Evolutionary conservation across 1,140 invertebrate species (phyloP), one percentile per base, ranked within the genome.

Genomic region (Drosophila nigromelanica): DNA sequence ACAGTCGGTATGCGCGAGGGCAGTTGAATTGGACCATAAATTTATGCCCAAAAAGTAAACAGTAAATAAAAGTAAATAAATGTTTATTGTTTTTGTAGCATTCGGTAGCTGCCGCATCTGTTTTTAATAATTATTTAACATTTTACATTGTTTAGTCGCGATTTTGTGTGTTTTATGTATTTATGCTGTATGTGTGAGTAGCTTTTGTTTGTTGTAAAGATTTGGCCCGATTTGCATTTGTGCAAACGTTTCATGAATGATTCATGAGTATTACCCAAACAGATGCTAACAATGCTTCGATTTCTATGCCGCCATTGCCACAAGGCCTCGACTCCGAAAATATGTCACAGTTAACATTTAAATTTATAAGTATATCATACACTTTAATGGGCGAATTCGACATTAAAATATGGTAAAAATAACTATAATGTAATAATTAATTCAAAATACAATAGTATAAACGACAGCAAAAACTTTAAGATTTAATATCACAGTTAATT

Each of bases 41-140:
- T 85, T 86, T 78, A 58, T 45, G n/a, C 51, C 62, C 69, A 61
- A 81, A 85, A 86, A 66, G 81, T 85, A 85, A 85, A 85, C 81
- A 85, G 78, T 87, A 86, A 85, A 85, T 78, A 86, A 86, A 86
- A 85, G 78, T 86, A 86, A 85, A 85, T 78, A 85, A 86, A 86
- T 83, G 75, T 83, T 77, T 74, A 74, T 85, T 60, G 69, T 66
- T 61, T 56, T 62, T 40, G 33, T 47, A 66, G 61, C 55, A 40
- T 39, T 39, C 24, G 18, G 37, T 39, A 37, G 54, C 48, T 70
- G 7, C 48, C 54, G 24, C 74, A 50, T 69, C 74, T 81, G 74
- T 75, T 87, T 85, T 63, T 61, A 81, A 85, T 85, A 85, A 85
- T 85, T 85, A 85, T 87, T 85, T 85, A 86, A 87, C 82, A 86